Evolutionary conservation across 2,888 invertebrate species (phyloP), one percentile per base, ranked within the genome.

Genomic region (Agrotis puta): DNA sequence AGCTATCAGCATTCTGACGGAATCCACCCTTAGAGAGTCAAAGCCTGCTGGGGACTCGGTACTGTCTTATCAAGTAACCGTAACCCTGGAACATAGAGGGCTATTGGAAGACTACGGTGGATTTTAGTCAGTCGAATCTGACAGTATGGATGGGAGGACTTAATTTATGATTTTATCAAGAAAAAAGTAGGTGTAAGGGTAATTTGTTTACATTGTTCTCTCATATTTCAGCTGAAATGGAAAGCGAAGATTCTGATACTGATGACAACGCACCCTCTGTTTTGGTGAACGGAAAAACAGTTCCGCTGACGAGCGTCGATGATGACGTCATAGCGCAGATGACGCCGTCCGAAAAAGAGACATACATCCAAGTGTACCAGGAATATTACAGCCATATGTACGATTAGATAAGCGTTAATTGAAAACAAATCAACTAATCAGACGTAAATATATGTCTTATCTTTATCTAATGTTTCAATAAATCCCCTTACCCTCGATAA

Each of bases 331-430:
- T 99, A 85, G 97, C 98, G 0, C 97, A 97, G 92, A 99, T 99
- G 99, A 98, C 98, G 14, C 98, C 98, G 24, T 96, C 98, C 6
- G 99, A 99, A 91, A 99, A 99, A 94, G 99, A 99, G 90, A 98
- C 98, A 51, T 99, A 99, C 93, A 99, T 99, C 85, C 98, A 98
- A 94, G 97, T 98, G 56, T 99, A 99, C 91, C 99, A 99, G 92
- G 99, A 99, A 92, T 98, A 98, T 93, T 99, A 98, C 95, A 98
- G 98, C 83, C 98, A 98, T 92, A 98, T 98, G 96, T 98, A 98
- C 89, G 98, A 98, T 94, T 98, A 91, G 82, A 76, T 79, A 82
- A 80, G 67, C 71, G 53, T 78, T 74, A 63, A 79, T 59, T 72
- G 45, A 66, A 84, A 77, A 82, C 79, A 83, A 84, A 82, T 84